These are phyloP conservation scores for Norana najaformis DNA, from an alignment of 2,888 invertebrate species.

Conservation along the genomic window DNA sequence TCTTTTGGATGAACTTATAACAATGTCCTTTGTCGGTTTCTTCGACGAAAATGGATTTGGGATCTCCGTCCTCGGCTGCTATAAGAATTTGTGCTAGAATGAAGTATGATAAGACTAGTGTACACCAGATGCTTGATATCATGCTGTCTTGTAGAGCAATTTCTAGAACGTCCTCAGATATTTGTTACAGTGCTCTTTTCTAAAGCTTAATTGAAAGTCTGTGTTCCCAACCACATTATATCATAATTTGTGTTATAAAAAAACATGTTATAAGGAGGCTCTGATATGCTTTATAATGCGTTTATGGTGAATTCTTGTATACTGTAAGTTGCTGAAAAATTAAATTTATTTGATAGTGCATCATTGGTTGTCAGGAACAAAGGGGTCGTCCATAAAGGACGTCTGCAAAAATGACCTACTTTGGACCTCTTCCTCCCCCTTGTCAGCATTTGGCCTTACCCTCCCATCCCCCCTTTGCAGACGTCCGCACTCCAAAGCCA, in stretches of 20 bases:
- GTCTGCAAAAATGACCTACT: no score
- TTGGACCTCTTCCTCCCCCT: no score
- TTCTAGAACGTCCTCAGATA: not conserved
- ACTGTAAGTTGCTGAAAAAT: no score
- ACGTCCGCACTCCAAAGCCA: no score
- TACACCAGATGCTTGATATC: not conserved
- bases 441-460: no score
- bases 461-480: no score
- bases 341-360: no score
- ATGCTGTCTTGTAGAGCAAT: not conserved
- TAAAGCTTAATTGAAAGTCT: not conserved
- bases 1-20: not conserved
- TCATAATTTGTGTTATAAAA: not conserved
- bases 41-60: no score
- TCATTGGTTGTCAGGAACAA: no score
- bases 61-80: not conserved
- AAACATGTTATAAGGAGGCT: not conserved
- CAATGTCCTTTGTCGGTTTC: no score
- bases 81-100: not conserved
- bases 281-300: not conserved
- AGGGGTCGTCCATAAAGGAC: no score
- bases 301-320: not conserved
- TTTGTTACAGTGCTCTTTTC: not conserved
- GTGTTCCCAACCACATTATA: not conserved
- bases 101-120: not conserved